Base-by-base conservation (phyloP, 1,140 invertebrate genomes). In the Brachionus paranguensis region DNA sequence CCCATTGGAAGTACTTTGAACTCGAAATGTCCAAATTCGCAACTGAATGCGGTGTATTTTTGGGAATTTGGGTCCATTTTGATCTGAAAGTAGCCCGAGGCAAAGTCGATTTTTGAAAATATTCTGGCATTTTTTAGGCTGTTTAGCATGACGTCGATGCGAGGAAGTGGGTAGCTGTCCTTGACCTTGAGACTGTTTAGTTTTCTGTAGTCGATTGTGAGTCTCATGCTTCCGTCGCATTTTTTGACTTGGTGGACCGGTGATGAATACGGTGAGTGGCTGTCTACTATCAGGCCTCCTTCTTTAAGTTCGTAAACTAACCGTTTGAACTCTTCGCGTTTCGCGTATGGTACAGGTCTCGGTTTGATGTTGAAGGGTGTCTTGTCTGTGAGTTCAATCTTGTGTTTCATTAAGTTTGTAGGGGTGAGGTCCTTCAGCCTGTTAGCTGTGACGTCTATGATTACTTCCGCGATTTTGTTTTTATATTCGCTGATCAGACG, bases 1-100 rank as follows among this genome's bases (percentile, higher is more conserved):
- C 81, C 81, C 14, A 85, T 45, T 12, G 84, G 84, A 45, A 85
- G 17, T 20, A 41, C n/a, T 12, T 85, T 84, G 24, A 41, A 85
- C 53, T 85, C 43, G 64, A 84, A 85, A 24, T 83, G 74, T 14
- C 84, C 64, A 24, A 47, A 65, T 45, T 27, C 70, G 70, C 64
- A 68, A 68, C 64, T 68, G 72, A 86, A 86, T 43, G 85, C 84
- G 41, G 86, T 86, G n/a, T 68, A 84, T 24, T 68, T 37, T 29
- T 84, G 45, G 47, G 72, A 29, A 17, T 84, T 41, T 50, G 33
- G 33, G 4, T n/a, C 60, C 12, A 83, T 20, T 47, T 20, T 33
- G 45, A 83, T 83, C 68, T 83, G 81, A 20, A 17, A 74, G 17
- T 53, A 84, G 3, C 41, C 83, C 14, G 33, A 50, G 11, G 68